phyloP scores from a whole-genome alignment of 2,113 vertebrate genomes.

The Dermatemys mawii region DNA sequence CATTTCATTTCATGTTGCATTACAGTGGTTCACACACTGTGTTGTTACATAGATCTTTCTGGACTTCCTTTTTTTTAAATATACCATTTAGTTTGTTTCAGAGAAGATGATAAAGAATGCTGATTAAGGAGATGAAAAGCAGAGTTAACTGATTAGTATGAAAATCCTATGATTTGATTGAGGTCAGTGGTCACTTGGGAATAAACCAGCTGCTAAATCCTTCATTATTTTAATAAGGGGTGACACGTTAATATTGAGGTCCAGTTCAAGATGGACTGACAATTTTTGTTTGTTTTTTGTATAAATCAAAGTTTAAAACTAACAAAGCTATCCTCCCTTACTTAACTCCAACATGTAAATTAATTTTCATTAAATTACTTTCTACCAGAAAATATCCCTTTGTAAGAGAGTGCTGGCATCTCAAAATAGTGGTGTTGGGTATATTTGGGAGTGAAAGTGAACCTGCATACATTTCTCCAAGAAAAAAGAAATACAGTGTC shows the following conservation, averaged over 20 bases:
- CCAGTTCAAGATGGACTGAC: background rate
- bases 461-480: accelerated
- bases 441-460: background rate
- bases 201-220: background rate
- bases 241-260: background rate
- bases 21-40: background rate
- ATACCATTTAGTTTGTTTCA: background rate
- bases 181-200: background rate
- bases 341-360: background rate
- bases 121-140: constrained; percentile 13
- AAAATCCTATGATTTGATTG: background rate
- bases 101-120: background rate
- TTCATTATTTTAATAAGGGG: background rate
- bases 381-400: background rate
- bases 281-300: background rate
- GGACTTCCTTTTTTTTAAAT: background rate
- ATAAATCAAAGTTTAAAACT: background rate
- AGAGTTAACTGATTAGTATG: background rate
- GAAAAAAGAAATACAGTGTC: background rate
- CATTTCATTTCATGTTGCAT: constrained; percentile 10
- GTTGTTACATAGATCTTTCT: background rate
- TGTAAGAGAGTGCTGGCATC: background rate
- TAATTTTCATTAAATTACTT: background rate
- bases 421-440: background rate
- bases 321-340: background rate